Percentiles rank a stretch among this genome's conserved stretches.
Conservation (phyloP, 2,888 invertebrate genomes). For the Agrotis segetum region DNA sequence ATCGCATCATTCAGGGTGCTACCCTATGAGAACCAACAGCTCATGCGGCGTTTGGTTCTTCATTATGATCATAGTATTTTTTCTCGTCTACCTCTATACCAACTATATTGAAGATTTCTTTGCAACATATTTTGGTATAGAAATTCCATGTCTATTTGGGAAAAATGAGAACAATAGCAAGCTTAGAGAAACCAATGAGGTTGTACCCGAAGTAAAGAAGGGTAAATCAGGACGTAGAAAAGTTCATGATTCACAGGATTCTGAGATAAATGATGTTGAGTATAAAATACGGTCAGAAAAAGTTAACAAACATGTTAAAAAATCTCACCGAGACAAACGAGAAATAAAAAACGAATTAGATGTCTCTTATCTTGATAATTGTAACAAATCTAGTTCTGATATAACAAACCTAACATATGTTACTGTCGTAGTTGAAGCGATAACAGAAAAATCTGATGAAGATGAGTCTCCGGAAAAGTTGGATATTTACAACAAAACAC, state of each 20-base stretch:
- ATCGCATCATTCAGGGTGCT: slow-evolving; percentile 28
- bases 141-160: slow-evolving; percentile 58
- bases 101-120: slow-evolving; percentile 67
- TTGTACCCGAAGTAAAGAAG: background rate
- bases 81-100: slow-evolving; percentile 63
- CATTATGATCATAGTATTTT: slow-evolving; percentile 52
- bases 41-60: slow-evolving; percentile 60
- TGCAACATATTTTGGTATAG: slow-evolving; percentile 46
- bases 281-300: background rate
- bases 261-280: background rate
- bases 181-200: background rate
- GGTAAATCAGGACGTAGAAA: background rate
- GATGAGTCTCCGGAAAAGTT: background rate
- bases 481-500: background rate
- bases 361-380: slow-evolving; percentile 14
- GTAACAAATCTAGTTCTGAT: background rate
- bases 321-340: background rate
- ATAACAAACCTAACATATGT: background rate
- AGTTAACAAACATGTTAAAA: background rate
- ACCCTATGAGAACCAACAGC: slow-evolving; percentile 26
- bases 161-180: slow-evolving; percentile 14
- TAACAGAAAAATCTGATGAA: slow-evolving; percentile 12
- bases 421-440: slow-evolving; percentile 23
- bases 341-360: slow-evolving; percentile 36
- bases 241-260: background rate